These are phyloP conservation scores for Eurosta solidaginis DNA, from an alignment of 1,140 invertebrate genomes.

Conservation along the genomic window DNA sequence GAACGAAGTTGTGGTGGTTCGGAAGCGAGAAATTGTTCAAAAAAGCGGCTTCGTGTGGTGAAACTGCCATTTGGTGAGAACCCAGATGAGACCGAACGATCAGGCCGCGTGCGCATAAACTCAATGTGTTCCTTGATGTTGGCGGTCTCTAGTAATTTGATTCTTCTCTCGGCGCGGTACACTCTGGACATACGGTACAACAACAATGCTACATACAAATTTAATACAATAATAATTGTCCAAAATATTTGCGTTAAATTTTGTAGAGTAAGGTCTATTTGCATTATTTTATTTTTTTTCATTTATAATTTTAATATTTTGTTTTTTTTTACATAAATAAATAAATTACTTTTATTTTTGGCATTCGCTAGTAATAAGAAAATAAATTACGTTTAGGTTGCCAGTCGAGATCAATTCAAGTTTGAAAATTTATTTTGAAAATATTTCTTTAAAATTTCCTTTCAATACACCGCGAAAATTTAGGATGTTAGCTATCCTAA, in stretches of 20 bases:
- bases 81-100: background rate
- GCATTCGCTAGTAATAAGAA: conserved; percentile 13
- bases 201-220: conserved; percentile 19
- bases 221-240: conserved; percentile 5
- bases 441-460: background rate
- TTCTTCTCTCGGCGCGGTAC: conserved; percentile 11
- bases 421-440: background rate
- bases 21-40: background rate
- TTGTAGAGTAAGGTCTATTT: background rate
- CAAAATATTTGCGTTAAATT: conserved; percentile 23
- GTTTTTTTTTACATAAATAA: conserved; percentile 1
- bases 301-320: background rate
- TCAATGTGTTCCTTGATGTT: conserved; percentile 5
- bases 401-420: background rate
- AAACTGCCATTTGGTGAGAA: background rate
- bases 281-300: conserved; percentile 24
- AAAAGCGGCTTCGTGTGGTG: background rate
- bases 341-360: conserved; percentile 21
- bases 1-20: background rate
- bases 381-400: background rate
- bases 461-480: background rate
- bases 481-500: too few species aligned
- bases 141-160: background rate
- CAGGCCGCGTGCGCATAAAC: conserved; percentile 3
- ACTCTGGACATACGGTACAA: conserved; percentile 21